phyloP scores from a whole-genome alignment of 1,140 invertebrate genomes.

The Micrasema longulum region DNA sequence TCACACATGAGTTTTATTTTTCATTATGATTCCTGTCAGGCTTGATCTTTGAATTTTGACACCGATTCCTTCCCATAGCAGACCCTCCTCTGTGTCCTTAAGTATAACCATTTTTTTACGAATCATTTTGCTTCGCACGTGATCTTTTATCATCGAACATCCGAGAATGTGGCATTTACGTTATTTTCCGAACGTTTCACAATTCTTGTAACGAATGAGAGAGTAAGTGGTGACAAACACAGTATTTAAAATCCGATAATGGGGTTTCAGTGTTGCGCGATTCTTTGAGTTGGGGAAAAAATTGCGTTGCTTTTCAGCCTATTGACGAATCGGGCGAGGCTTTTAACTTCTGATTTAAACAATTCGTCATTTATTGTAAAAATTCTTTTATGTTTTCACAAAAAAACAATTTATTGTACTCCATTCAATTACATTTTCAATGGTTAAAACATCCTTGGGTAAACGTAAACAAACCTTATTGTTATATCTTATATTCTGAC shows the following conservation, averaged over 20 bases:
- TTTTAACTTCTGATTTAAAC: no score
- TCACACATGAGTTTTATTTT: slow-evolving; percentile 49
- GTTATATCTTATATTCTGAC: no score
- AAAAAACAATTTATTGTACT: no score
- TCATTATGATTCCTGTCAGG: slow-evolving; percentile 51
- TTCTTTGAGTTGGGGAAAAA: slow-evolving; percentile 7
- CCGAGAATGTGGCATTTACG: slow-evolving; percentile 19
- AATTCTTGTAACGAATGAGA: background rate
- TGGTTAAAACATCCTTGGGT: no score
- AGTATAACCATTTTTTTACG: slow-evolving; percentile 39
- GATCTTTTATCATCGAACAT: slow-evolving; percentile 45
- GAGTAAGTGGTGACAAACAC: slow-evolving; percentile 16
- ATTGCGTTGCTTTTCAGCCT: background rate
- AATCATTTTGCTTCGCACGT: slow-evolving; percentile 45
- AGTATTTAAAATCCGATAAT: slow-evolving; percentile 21
- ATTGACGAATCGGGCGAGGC: background rate
- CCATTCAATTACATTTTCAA: no score
- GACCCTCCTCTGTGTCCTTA: slow-evolving; percentile 26
- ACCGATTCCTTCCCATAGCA: slow-evolving; percentile 21
- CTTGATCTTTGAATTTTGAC: slow-evolving; percentile 46
- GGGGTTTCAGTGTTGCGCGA: slow-evolving; percentile 11
- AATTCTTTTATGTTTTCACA: no score
- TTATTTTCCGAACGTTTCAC: background rate
- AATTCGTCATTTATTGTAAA: no score
- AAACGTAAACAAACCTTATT: no score